A percentile compares a stretch with the other conserved stretches of the same genome.
Conservation (phyloP, 2,113 vertebrate genomes). For the Menura novaehollandiae region DNA sequence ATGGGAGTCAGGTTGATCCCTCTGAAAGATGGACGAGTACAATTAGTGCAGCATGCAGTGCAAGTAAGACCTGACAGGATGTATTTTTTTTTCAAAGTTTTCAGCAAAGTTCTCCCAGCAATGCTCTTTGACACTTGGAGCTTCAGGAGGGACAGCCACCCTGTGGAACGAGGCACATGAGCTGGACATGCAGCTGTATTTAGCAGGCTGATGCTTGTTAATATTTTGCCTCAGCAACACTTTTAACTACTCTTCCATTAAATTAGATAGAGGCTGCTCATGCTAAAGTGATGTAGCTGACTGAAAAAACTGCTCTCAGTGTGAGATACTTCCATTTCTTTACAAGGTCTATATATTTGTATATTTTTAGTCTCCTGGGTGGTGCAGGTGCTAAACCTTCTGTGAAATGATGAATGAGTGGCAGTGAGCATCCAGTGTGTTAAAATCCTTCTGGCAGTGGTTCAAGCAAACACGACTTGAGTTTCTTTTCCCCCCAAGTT, state of each 20-base stretch:
- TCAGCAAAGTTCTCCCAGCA: not conserved
- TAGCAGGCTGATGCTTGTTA: not conserved
- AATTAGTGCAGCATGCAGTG: conserved; percentile 94
- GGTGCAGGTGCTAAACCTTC: not conserved
- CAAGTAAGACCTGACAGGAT: conserved; percentile 79
- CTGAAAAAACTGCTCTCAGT: not conserved
- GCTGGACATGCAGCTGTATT: not conserved
- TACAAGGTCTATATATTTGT: not conserved
- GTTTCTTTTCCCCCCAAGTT: not conserved
- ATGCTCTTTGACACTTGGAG: not conserved
- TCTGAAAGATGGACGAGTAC: conserved; percentile 95
- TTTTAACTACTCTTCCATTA: not conserved
- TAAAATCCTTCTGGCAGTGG: not conserved
- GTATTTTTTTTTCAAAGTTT: not conserved
- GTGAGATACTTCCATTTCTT: not conserved
- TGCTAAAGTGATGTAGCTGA: not conserved
- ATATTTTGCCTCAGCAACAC: not conserved
- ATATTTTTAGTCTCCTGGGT: not conserved
- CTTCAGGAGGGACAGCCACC: not conserved
- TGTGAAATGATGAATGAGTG: not conserved
- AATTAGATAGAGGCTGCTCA: not conserved
- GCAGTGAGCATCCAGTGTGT: not conserved
- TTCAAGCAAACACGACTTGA: not conserved
- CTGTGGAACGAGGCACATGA: not conserved
- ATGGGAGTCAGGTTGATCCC: conserved; percentile 99